Evolutionary conservation across 2,888 invertebrate genomes (phyloP), one percentile per base, ranked within the genome.

Genomic region (Sabellastarte sp.): DNA sequence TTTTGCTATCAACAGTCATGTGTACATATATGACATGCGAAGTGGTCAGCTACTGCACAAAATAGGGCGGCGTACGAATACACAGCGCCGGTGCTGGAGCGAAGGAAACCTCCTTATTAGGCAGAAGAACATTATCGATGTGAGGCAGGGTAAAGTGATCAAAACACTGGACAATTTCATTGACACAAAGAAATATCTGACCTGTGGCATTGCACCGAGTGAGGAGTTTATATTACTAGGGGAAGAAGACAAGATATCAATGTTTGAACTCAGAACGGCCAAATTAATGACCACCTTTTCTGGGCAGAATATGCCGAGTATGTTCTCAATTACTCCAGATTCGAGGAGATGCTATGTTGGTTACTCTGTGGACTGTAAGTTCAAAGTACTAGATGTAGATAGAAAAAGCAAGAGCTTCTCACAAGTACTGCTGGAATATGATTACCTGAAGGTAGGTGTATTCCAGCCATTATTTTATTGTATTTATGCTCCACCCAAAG

Each of bases 291-390:
- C 64, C 2, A 33, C 62, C 2, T 68, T 72, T 51, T 64, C 67
- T 1, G 63, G 70, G 1, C 60, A 68, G 2, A 65, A 74, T 32
- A 57, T 63, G 28, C 73, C 74, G 0, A 73, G 72, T 55, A 57
- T 57, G 10, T 72, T 76, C 41, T 53, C 67, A 32, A 33, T 73
- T 30, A 72, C 75, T 1, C 28, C 57, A 1, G 76, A 77, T 63
- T 72, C 74, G 33, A 61, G 65, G 15, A 31, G 65, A 4, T 71
- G 67, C 24, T 74, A 73, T 50, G 66, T 75, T 24, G 77, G 76
- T 31, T 67, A 73, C 51, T 67, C 67, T 15, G 64, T 69, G 5
- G 73, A 72, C 61, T 76, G 77, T 59, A 60, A 65, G 24, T 74
- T 77, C 59, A 72, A 68, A 51, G 61, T 73, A 4, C 55, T 61